phyloP scores from a whole-genome alignment of 1,140 invertebrate genomes.

The Ceratosolen fusciceps region DNA sequence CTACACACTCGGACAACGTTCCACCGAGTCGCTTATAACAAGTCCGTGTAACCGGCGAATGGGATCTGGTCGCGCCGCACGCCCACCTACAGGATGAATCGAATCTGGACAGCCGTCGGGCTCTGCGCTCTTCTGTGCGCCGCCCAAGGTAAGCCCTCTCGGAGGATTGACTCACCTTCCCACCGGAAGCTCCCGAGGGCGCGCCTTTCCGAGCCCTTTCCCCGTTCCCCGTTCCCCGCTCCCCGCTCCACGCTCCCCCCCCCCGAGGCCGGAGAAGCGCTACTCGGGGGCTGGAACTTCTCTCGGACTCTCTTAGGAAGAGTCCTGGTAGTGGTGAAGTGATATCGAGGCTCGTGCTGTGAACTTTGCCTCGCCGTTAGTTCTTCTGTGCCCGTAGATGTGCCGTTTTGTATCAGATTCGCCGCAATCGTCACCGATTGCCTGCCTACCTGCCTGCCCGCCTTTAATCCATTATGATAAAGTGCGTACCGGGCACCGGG shows the following conservation, averaged over 20 bases:
- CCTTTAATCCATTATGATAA: no score
- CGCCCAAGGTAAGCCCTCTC: conserved; percentile 12
- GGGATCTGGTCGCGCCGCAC: background rate
- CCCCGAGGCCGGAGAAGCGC: no score
- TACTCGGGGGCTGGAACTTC: no score
- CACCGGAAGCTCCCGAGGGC: no score
- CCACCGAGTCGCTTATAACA: background rate
- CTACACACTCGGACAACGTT: background rate
- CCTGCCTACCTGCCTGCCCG: no score
- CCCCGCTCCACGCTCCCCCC: no score
- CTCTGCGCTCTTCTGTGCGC: conserved; percentile 5
- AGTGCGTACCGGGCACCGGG: no score
- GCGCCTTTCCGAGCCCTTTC: no score
- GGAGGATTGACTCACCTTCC: no score
- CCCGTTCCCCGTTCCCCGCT: no score
- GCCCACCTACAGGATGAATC: conserved; percentile 4
- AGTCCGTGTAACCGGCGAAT: background rate
- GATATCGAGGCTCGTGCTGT: background rate
- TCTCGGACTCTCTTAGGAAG: no score
- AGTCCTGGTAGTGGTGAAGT: background rate
- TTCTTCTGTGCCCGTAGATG: background rate
- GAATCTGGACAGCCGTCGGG: background rate
- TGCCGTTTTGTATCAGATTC: background rate
- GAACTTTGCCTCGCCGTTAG: background rate
- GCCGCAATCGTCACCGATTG: no score